phyloP scores from a whole-genome alignment of 1,140 invertebrate genomes.

The Diplogasteroides magnus region DNA sequence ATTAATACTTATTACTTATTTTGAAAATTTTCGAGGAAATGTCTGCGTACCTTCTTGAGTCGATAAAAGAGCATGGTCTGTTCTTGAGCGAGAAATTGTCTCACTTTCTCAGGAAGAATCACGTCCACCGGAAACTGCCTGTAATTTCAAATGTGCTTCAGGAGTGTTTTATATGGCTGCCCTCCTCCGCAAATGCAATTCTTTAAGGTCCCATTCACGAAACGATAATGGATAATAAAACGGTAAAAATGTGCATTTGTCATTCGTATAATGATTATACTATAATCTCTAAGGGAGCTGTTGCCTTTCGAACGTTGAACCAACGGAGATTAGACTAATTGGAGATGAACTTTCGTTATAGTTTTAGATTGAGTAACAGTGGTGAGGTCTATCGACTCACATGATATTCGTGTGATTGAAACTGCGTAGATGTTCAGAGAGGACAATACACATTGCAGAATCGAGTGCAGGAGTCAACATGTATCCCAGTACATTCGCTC shows the following conservation, averaged over 20 bases:
- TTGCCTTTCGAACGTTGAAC: too few relatives aligned
- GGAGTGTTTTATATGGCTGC: not conserved
- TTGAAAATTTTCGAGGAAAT: too few relatives aligned
- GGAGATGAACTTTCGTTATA: too few relatives aligned
- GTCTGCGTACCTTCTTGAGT: too few relatives aligned
- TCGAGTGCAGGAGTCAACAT: conserved; percentile 5
- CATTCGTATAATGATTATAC: too few relatives aligned
- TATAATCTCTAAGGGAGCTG: too few relatives aligned
- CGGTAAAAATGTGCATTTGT: too few relatives aligned
- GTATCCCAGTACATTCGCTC: not conserved
- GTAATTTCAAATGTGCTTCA: conserved; percentile 23
- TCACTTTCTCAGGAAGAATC: conserved; percentile 38
- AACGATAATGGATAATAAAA: not conserved
- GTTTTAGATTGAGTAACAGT: too few relatives aligned
- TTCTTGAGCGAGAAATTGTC: conserved; percentile 2
- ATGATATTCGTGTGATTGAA: conserved; percentile 20
- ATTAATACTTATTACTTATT: too few relatives aligned
- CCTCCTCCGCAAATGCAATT: not conserved
- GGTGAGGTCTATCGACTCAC: conserved; percentile 2
- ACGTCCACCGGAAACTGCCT: conserved; percentile 39
- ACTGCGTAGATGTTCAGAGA: conserved; percentile 7
- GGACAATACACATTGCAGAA: conserved; percentile 14
- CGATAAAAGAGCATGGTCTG: not conserved
- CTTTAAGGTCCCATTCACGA: not conserved
- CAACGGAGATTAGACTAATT: too few relatives aligned